Base-by-base conservation (phyloP, 1,140 invertebrate species). In the Anoplolepis gracilipes region DNA sequence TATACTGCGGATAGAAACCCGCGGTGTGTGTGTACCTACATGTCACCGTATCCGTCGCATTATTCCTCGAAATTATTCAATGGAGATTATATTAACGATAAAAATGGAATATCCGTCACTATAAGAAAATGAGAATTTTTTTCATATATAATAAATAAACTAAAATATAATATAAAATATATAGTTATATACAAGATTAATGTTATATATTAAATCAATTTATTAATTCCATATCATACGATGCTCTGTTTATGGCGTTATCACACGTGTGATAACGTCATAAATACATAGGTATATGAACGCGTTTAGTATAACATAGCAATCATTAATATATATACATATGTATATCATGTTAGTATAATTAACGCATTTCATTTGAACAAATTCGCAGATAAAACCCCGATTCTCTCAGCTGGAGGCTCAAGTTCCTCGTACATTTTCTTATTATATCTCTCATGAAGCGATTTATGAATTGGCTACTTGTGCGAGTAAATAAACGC, bases 391-490 rank as follows among this genome's bases (percentile, higher is more conserved):
- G 61, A 69, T 67, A 69, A 69, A 64, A 64, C 25, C 4, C 42
- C 16, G 61, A 78, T 49, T 53, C 42, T 69, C 76, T 25, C 76
- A 79, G 62, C 42, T 67, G 76, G 76, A 36, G 3, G 1, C 11
- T n/a, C 42, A 13, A 55, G 42, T 69, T 36, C 28, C 49, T 79
- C 33, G 33, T 22, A 42, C 13, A 79, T 11, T 67, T 67, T 70
- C 25, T 72, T 57, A n/a, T n/a, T n/a, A 16, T 22, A 62, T 10
- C n/a, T 69, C 53, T 79, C 62, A 5, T n/a, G 33, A 19, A n/a
- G 64, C 33, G 22, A 72, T 72, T 70, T 72, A 81, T 72, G 65
- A 72, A 81, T 72, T 70, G 42, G 19, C 39, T 72, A 59, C 39
- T 70, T 72, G 25, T 16, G 11, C 13, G 33, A 33, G 33, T 72